Conservation (phyloP, 2,888 invertebrate genomes). For the Eueremaeus valkanovi region DNA sequence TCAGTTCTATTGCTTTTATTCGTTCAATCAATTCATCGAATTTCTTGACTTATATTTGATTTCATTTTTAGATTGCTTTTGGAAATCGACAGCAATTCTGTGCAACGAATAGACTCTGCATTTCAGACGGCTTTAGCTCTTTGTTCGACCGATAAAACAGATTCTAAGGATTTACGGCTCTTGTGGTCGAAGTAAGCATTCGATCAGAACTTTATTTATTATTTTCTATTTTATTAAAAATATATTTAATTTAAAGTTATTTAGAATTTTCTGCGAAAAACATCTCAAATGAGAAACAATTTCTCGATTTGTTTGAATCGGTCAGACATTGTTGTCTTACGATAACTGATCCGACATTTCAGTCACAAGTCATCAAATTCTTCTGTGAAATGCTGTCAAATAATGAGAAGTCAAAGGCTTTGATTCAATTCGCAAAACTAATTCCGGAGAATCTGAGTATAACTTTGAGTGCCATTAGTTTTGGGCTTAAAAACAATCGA, state of each 20-base stretch:
- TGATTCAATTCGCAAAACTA: slow-evolving; percentile 34
- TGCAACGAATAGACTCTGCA: neutral
- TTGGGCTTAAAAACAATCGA: neutral
- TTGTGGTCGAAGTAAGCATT: slow-evolving; percentile 36
- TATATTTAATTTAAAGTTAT: slow-evolving; percentile 22
- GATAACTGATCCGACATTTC: slow-evolving; percentile 35
- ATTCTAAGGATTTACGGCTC: slow-evolving; percentile 11
- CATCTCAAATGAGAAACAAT: slow-evolving; percentile 25
- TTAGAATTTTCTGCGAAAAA: slow-evolving; percentile 28
- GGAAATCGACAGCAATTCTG: neutral
- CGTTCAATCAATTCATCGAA: too few relatives aligned
- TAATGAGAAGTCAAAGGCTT: slow-evolving; percentile 18
- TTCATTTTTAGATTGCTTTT: slow-evolving; percentile 31
- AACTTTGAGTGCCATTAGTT: slow-evolving; percentile 11
- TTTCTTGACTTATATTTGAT: neutral
- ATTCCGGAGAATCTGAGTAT: slow-evolving; percentile 35
- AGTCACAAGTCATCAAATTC: slow-evolving; percentile 28
- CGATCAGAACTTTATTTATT: neutral
- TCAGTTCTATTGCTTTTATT: neutral
- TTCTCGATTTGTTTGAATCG: slow-evolving; percentile 25
- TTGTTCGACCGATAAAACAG: slow-evolving; percentile 19
- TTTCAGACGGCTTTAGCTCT: slow-evolving; percentile 27
- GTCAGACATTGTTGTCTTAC: slow-evolving; percentile 38
- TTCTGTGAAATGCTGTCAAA: slow-evolving; percentile 17
- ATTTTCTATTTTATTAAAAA: neutral